Conservation (phyloP, 1,140 invertebrate species). For the Trialeurodes vaporariorum region DNA sequence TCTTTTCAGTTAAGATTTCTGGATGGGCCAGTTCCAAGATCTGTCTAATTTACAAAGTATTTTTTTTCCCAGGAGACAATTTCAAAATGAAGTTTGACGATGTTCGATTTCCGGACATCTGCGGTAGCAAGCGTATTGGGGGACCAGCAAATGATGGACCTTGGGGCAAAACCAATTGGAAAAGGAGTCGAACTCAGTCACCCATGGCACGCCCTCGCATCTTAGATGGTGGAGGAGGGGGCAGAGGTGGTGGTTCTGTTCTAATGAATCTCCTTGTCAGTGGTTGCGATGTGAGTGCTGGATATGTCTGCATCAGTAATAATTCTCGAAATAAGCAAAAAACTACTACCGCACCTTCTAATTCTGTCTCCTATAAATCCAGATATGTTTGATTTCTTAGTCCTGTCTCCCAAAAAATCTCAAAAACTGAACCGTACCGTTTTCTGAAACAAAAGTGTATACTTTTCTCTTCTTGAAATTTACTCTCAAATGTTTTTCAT, state of each 20-base stretch:
- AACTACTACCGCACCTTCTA: background rate
- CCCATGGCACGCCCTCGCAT: background rate
- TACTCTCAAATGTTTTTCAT: too few relatives aligned
- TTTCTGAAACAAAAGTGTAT: too few relatives aligned
- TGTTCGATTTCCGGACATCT: background rate
- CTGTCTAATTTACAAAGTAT: too few relatives aligned
- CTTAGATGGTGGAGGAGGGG: slow-evolving; percentile 7
- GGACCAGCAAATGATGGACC: slow-evolving; percentile 9
- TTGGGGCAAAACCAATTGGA: slow-evolving; percentile 4
- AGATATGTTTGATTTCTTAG: background rate
- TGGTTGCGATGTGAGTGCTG: slow-evolving; percentile 80
- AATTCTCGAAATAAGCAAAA: background rate
- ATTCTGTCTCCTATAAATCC: background rate
- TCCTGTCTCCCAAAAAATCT: too few relatives aligned
- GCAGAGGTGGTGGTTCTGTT: slow-evolving; percentile 36
- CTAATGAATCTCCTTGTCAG: slow-evolving; percentile 83
- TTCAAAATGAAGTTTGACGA: background rate
- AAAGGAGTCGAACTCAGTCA: background rate
- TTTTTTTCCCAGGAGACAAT: background rate
- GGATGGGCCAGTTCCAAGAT: too few relatives aligned
- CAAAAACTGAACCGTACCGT: too few relatives aligned
- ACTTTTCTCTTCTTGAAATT: too few relatives aligned
- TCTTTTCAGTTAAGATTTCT: too few relatives aligned
- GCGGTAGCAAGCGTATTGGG: background rate
- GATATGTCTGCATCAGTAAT: slow-evolving; percentile 62